phyloP scores from a whole-genome alignment of 2,797 vertebrate species.

The Columba guinea region DNA sequence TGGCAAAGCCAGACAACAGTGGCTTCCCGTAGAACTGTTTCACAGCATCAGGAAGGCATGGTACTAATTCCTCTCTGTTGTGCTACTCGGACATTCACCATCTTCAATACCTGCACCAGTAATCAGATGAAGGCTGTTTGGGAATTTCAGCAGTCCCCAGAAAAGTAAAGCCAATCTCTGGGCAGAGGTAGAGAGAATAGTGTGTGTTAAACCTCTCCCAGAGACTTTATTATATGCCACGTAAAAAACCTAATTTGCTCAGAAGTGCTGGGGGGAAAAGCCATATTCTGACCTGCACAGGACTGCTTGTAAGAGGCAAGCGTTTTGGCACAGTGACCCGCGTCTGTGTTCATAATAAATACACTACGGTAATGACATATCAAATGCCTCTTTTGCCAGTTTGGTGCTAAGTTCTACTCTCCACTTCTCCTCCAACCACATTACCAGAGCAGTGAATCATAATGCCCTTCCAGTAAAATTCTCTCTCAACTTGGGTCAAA shows the following conservation, averaged over 20 bases:
- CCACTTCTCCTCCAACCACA: background rate
- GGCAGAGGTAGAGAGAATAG: background rate
- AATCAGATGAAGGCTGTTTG: background rate
- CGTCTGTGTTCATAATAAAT: accelerated
- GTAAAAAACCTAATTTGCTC: background rate
- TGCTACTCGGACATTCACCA: background rate
- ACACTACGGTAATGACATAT: accelerated
- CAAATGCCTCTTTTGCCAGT: background rate
- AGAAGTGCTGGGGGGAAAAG: background rate
- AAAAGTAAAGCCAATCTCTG: background rate
- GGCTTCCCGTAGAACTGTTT: background rate
- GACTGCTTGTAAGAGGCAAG: background rate
- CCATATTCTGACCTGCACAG: background rate
- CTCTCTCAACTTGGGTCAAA: background rate
- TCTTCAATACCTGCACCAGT: background rate
- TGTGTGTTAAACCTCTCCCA: background rate
- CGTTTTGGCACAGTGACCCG: accelerated
- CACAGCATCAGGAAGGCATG: background rate
- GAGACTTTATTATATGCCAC: background rate
- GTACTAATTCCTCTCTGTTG: background rate
- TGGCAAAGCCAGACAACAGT: background rate
- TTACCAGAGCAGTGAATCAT: background rate
- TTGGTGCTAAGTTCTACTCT: background rate
- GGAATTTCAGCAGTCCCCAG: background rate
- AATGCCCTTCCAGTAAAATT: background rate